A percentile compares a stretch with the other conserved stretches of the same genome.
These are phyloP conservation scores for Halictus quadricinctus DNA, from an alignment of 2,888 invertebrate species.

Conservation along the genomic window DNA sequence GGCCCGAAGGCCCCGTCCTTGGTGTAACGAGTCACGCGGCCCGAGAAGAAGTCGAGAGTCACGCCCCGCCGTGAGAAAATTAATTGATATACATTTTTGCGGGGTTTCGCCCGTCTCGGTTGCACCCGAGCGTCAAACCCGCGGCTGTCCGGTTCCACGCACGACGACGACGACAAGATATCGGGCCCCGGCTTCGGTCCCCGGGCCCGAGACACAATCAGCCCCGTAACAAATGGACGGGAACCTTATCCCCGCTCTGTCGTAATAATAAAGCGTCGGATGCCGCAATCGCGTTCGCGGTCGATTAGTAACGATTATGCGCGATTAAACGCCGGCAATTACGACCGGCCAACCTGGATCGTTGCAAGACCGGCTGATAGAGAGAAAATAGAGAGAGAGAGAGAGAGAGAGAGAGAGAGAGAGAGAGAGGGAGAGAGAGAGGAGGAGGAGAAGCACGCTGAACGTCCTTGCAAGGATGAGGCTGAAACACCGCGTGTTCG, in stretches of 20 bases:
- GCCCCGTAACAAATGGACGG: conserved; percentile 72
- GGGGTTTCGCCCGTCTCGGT: conserved; percentile 21
- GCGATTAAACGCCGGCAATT: conserved; percentile 79
- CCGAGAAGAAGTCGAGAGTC: conserved; percentile 56
- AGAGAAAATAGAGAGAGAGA: neutral
- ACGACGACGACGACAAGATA: neutral
- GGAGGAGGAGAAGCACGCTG: neutral
- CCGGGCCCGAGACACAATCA: conserved; percentile 57
- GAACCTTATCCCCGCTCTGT: conserved; percentile 67
- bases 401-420: no score
- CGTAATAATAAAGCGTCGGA: conserved; percentile 75
- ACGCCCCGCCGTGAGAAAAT: conserved; percentile 68
- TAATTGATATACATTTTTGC: conserved; percentile 71
- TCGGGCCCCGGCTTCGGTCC: neutral
- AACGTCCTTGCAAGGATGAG: conserved; percentile 80
- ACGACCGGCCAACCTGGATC: conserved; percentile 51
- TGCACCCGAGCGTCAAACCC: conserved; percentile 22
- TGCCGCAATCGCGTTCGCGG: conserved; percentile 77
- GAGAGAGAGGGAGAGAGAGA: neutral
- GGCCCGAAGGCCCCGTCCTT: conserved; percentile 63
- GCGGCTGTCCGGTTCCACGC: neutral
- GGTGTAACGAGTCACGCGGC: conserved; percentile 65
- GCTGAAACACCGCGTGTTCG: conserved; percentile 18
- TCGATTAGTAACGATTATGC: conserved; percentile 80
- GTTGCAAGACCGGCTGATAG: neutral